These are phyloP conservation scores for Anguilla pacifica DNA, from an alignment of 2,797 vertebrate species.

Conservation along the genomic window DNA sequence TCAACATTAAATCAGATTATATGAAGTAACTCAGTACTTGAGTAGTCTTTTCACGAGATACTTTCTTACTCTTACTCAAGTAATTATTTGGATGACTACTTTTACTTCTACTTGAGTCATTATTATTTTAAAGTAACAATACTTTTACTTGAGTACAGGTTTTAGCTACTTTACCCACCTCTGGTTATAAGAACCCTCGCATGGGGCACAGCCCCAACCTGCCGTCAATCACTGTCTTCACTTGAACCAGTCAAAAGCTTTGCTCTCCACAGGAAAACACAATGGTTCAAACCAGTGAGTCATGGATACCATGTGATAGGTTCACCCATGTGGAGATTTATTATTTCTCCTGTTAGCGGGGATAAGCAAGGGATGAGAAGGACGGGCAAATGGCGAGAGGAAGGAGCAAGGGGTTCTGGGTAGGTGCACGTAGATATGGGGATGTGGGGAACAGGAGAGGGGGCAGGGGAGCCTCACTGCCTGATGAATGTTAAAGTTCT, in stretches of 20 bases:
- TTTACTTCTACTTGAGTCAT: too few species aligned
- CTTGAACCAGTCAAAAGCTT: neutral
- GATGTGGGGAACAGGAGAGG: neutral
- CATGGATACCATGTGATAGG: neutral
- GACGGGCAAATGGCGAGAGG: neutral
- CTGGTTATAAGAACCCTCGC: neutral
- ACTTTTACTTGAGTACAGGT: too few species aligned
- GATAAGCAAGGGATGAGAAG: neutral
- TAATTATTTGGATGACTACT: too few species aligned
- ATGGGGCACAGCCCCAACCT: neutral
- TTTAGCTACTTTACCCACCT: too few species aligned
- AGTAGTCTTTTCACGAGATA: too few species aligned
- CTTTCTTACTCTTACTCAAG: too few species aligned
- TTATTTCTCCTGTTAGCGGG: neutral
- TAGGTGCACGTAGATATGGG: neutral
- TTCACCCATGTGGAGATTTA: neutral
- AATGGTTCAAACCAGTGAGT: neutral
- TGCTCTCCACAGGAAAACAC: neutral
- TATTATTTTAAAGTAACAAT: too few species aligned
- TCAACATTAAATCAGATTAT: too few species aligned
- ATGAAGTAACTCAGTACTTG: too few species aligned
- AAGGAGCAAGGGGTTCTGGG: neutral
- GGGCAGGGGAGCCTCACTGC: neutral
- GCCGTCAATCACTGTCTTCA: neutral
- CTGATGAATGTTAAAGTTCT: constrained; percentile 9